Base-by-base conservation (phyloP, 1,140 invertebrate genomes). In the Zaprionus camerounensis region DNA sequence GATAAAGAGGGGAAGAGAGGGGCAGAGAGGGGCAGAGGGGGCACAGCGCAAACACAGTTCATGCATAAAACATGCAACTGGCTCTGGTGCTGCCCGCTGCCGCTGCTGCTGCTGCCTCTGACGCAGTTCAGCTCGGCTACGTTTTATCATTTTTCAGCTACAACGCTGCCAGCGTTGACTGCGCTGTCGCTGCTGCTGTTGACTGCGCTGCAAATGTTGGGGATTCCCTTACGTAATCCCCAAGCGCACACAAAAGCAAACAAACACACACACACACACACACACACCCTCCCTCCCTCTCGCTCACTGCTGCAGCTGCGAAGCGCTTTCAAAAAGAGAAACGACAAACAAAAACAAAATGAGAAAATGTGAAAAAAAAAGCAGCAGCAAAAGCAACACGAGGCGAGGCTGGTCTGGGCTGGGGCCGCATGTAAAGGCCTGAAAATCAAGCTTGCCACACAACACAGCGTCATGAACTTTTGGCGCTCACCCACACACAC, bases 201-300 rank as follows among this genome's bases (percentile, higher is more conserved):
- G 84, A 68, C 81, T 72, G 81, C 78, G 75, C 81, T 84, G 84
- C 78, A 90, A 87, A 88, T 88, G 84, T 80, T 88, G 84, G 84
- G 84, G 85, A 88, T 90, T 88, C 84, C 84, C 84, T 88, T 88
- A 88, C 84, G 84, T 88, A 88, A 88, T 90, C 84, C 84, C 84
- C 84, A 80, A 88, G 85, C 84, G 85, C 84, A 76, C 78, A 88
- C 84, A 87, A 82, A 82, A 82, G 82, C 82, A 86, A 80, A 71
- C 76, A 80, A 73, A 80, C 80, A 82, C 56, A 87, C 80, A 69
- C 24, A 66, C 76, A 69, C 12, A 58, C 31, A 36, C 41, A 59
- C 12, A n/a, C 15, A 2, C 17, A 20, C 31, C n/a, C 41, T 15
- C 38, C 13, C 38, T 41, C 38, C 13, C 38, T n/a, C 38, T 41